Evolutionary conservation across 2,113 vertebrate genomes (phyloP).

Genomic region (Castor canadensis): DNA sequence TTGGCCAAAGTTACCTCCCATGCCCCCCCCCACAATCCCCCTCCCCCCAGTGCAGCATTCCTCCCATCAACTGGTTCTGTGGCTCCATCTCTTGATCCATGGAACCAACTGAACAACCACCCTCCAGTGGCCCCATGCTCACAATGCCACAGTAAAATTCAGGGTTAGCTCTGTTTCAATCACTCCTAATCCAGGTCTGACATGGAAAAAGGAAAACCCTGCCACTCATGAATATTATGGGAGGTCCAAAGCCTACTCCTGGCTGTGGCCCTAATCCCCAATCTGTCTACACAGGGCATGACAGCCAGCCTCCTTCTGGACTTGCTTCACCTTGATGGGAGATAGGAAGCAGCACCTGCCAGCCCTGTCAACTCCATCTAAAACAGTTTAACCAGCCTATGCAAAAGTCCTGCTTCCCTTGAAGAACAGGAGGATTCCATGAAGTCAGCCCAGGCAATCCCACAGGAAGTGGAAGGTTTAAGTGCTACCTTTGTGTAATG

Average conservation of each 20-base stretch:
- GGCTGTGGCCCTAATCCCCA: neutral
- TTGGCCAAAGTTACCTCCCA: neutral
- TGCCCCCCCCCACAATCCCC: too few relatives aligned
- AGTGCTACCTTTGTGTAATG: neutral
- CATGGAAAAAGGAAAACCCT: neutral
- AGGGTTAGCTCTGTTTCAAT: conserved; percentile 6
- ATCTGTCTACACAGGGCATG: neutral
- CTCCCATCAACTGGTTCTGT: neutral
- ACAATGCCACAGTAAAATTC: neutral
- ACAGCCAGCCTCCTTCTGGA: neutral
- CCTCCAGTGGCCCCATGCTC: neutral
- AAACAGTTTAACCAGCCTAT: conserved; percentile 25
- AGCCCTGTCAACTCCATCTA: conserved; percentile 3
- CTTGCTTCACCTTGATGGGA: neutral
- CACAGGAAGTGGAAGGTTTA: neutral
- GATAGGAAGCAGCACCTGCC: neutral
- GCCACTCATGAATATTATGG: neutral
- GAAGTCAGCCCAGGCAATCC: neutral
- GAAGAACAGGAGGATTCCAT: conserved; percentile 18
- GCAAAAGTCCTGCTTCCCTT: conserved; percentile 17
- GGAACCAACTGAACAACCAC: neutral
- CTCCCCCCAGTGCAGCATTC: too few relatives aligned
- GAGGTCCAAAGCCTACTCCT: neutral
- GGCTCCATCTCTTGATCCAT: neutral
- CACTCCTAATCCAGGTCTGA: neutral